phyloP scores from a whole-genome alignment of 2,797 vertebrate genomes.

The Acanthopagrus latus region DNA sequence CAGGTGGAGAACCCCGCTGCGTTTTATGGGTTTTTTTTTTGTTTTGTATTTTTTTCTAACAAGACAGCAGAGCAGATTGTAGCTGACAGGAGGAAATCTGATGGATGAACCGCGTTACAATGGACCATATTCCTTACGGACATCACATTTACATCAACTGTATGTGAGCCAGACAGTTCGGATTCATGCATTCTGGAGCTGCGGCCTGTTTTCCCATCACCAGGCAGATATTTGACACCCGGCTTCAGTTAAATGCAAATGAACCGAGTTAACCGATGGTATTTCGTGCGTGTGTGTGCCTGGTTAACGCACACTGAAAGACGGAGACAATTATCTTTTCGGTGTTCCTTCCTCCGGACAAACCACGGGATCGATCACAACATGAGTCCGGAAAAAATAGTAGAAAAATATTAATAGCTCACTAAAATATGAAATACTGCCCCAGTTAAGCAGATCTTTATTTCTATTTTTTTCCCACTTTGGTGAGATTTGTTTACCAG shows the following conservation, averaged over 20 bases:
- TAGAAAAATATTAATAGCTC: slow-evolving; percentile 32
- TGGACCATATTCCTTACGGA: background rate
- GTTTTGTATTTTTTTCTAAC: slow-evolving; percentile 24
- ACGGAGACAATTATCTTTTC: background rate
- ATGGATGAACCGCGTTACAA: slow-evolving; percentile 30
- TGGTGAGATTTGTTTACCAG: slow-evolving; percentile 65
- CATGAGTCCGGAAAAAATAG: slow-evolving; percentile 16
- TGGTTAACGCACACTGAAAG: slow-evolving; percentile 1
- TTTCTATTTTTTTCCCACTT: slow-evolving; percentile 19
- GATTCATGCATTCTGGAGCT: slow-evolving; percentile 6
- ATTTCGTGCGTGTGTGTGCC: background rate
- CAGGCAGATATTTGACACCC: slow-evolving; percentile 4
- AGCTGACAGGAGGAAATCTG: slow-evolving; percentile 37
- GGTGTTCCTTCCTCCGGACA: background rate
- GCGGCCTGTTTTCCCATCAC: slow-evolving; percentile 1
- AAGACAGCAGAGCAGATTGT: slow-evolving; percentile 35
- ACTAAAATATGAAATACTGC: slow-evolving; percentile 30
- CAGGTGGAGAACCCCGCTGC: slow-evolving; percentile 55
- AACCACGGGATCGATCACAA: slow-evolving; percentile 10
- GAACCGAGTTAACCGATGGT: background rate
- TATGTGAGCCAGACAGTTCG: slow-evolving; percentile 13
- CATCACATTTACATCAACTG: slow-evolving; percentile 17
- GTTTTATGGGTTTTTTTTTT: background rate
- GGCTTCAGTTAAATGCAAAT: slow-evolving; percentile 30
- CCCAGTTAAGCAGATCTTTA: slow-evolving; percentile 27